Evolutionary conservation across 2,797 vertebrate species (phyloP).

Genomic region (Luscinia luscinia): DNA sequence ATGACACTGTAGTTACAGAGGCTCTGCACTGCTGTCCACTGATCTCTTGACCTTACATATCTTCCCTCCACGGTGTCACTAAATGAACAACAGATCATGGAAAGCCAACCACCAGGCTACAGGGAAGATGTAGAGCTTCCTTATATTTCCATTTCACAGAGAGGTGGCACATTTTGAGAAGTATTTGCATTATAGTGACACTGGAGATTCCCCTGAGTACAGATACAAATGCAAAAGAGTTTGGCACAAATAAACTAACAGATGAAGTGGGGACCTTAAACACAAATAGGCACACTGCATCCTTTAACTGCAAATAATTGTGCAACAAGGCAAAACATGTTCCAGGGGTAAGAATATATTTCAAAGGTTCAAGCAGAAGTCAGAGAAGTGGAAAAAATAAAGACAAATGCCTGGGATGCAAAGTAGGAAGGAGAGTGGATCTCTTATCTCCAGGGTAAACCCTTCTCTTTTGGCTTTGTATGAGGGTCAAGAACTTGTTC

Average conservation of each 20-base stretch:
- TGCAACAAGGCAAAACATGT: neutral
- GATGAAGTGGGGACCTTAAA: neutral
- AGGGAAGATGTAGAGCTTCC: neutral
- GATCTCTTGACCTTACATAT: neutral
- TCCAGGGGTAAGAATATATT: neutral
- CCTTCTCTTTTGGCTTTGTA: neutral
- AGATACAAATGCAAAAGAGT: neutral
- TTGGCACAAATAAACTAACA: neutral
- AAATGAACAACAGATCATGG: neutral
- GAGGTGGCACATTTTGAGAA: neutral
- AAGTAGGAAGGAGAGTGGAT: neutral
- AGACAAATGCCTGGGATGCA: neutral
- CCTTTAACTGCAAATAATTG: neutral
- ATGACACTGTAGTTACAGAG: neutral
- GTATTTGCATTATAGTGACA: neutral
- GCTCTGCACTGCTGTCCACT: neutral
- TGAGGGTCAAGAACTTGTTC: neutral
- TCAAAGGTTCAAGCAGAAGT: neutral
- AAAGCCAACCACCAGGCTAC: neutral
- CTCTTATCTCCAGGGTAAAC: neutral
- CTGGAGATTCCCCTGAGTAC: neutral
- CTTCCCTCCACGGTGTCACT: neutral
- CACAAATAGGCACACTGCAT: neutral
- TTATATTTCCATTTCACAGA: neutral
- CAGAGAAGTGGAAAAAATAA: neutral